Conservation (phyloP, 2,888 invertebrate genomes). For the Drosophila quinaria region DNA sequence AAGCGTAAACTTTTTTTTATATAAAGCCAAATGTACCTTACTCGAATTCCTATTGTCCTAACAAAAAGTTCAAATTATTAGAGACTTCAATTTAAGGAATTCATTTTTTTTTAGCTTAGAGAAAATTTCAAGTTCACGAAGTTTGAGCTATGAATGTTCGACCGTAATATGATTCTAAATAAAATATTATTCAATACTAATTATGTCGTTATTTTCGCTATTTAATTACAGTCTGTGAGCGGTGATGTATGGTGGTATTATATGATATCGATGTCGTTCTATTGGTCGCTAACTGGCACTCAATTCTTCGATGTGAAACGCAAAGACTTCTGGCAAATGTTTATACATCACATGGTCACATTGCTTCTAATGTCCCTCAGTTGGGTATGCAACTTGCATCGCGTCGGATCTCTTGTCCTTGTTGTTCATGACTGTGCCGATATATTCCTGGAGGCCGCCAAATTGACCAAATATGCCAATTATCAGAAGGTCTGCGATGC, state of each 20-base stretch:
- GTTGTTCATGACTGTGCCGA: slow-evolving; percentile 95
- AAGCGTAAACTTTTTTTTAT: too few relatives aligned
- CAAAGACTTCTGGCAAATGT: slow-evolving; percentile 99
- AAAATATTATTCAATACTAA: too few relatives aligned
- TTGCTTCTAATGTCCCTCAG: slow-evolving; percentile 95
- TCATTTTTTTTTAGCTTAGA: too few relatives aligned
- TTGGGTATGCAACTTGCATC: slow-evolving; percentile 97
- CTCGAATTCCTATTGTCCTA: too few relatives aligned
- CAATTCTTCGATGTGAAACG: slow-evolving; percentile 97
- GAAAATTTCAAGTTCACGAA: too few relatives aligned
- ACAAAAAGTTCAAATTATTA: too few relatives aligned
- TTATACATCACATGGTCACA: slow-evolving; percentile 98
- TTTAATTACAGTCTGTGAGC: slow-evolving; percentile 88
- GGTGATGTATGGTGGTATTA: slow-evolving; percentile 98
- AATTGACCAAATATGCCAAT: slow-evolving; percentile 96
- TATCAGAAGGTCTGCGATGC: slow-evolving; percentile 95
- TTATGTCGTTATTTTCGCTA: neutral
- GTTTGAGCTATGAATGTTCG: too few relatives aligned
- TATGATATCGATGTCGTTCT: slow-evolving; percentile 97
- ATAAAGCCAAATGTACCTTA: too few relatives aligned
- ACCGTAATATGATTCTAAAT: too few relatives aligned
- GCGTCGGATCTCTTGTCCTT: slow-evolving; percentile 95
- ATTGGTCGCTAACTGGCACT: slow-evolving; percentile 96
- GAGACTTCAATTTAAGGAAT: too few relatives aligned
- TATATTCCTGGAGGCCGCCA: slow-evolving; percentile 96